Evolutionary conservation across 1,140 invertebrate genomes (phyloP).

Genomic region (Drosophila parabipectinata): DNA sequence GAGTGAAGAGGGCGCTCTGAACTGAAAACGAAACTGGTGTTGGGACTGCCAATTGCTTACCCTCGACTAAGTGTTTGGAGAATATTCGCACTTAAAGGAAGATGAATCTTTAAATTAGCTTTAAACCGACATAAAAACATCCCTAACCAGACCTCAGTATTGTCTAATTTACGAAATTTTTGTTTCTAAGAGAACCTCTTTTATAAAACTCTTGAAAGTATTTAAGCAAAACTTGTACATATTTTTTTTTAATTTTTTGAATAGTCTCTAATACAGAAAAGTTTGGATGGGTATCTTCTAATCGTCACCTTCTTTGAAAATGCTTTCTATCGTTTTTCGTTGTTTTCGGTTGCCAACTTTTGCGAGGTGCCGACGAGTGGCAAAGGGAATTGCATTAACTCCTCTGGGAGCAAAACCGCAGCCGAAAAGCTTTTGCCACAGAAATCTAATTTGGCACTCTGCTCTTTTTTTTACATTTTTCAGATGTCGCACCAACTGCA

Average conservation of each 20-base stretch:
- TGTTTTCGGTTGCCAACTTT: slow-evolving; percentile 34
- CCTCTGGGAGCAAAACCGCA: slow-evolving; percentile 32
- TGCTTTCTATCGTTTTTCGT: slow-evolving; percentile 25
- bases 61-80: not conserved
- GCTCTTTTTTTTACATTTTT: slow-evolving; percentile 9
- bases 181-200: too few species aligned
- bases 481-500: slow-evolving; percentile 79
- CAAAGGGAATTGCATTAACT: slow-evolving; percentile 49
- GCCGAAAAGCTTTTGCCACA: slow-evolving; percentile 71
- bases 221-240: too few species aligned
- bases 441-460: slow-evolving; percentile 69
- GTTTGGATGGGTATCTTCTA: not conserved
- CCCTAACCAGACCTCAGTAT: too few species aligned
- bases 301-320: not conserved
- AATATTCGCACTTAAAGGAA: not conserved
- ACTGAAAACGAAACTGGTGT: slow-evolving; percentile 39
- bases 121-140: too few species aligned
- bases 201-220: too few species aligned
- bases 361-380: slow-evolving; percentile 32
- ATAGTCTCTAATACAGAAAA: not conserved
- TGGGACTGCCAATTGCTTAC: slow-evolving; percentile 28
- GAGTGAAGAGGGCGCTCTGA: slow-evolving; percentile 26
- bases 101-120: not conserved
- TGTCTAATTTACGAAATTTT: too few species aligned
- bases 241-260: not conserved